Conservation (phyloP, 92 coral and sea anemone species). For the Blastomussa wellsi region DNA sequence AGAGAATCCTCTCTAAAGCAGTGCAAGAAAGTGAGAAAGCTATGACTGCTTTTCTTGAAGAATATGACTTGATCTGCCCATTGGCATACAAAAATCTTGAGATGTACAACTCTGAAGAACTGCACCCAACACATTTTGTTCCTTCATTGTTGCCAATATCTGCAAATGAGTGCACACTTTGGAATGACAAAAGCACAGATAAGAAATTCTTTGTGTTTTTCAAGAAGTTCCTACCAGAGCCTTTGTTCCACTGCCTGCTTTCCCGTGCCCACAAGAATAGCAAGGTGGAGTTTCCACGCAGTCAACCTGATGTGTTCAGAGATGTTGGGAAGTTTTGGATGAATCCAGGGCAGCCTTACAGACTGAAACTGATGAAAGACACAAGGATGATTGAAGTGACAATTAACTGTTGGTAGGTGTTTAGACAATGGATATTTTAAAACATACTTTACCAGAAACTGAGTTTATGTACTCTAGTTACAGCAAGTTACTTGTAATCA, state of each 20-base stretch:
- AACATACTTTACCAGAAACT: too few species aligned
- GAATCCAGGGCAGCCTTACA: conserved; percentile 40
- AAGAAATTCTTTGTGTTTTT: conserved; percentile 51
- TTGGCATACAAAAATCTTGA: conserved; percentile 20
- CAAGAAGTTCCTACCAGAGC: conserved; percentile 50
- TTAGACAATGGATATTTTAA: too few species aligned
- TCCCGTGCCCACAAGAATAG: conserved; percentile 57
- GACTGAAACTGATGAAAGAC: conserved; percentile 40
- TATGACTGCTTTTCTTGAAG: conserved; percentile 47
- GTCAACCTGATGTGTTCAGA: conserved; percentile 19
- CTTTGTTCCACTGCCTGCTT: conserved; percentile 48
- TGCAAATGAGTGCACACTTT: conserved; percentile 16
- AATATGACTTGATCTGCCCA: conserved; percentile 60
- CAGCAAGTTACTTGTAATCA: background rate
- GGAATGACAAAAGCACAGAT: conserved; percentile 41
- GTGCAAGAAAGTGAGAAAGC: conserved; percentile 24
- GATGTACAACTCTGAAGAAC: background rate
- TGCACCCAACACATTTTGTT: conserved; percentile 45
- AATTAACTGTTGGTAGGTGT: conserved; percentile 5
- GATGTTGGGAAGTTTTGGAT: conserved; percentile 61
- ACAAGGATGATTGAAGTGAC: conserved; percentile 57
- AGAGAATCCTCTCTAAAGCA: conserved; percentile 33
- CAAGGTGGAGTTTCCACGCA: background rate
- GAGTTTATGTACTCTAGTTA: too few species aligned
- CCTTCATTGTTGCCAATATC: conserved; percentile 55